A percentile compares a stretch with the other conserved stretches of the same genome.
Conservation (phyloP, 2,113 vertebrate genomes). For the Ciconia maguari region DNA sequence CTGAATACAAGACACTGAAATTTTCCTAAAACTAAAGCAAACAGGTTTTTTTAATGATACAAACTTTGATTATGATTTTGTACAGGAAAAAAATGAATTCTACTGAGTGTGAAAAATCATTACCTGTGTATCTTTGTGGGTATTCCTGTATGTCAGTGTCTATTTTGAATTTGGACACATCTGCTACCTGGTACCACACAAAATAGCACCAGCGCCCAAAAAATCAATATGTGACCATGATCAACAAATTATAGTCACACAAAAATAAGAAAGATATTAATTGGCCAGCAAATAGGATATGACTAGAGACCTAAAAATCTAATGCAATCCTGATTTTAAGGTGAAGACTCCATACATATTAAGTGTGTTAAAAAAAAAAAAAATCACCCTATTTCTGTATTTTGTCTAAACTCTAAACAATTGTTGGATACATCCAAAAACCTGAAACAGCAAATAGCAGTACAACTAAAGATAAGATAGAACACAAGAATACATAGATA, state of each 20-base stretch:
- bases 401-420: not conserved
- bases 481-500: not conserved
- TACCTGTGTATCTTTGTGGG: not conserved
- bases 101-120: not conserved
- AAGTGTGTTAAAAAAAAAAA: no score
- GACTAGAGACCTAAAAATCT: not conserved
- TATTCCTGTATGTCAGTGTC: not conserved
- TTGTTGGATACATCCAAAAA: not conserved
- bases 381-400: not conserved
- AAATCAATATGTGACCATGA: not conserved
- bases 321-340: not conserved
- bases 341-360: not conserved
- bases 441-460: not conserved
- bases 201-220: not conserved
- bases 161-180: not conserved
- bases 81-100: not conserved
- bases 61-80: not conserved
- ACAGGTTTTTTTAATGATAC: not conserved
- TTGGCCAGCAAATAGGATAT: not conserved
- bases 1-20: not conserved
- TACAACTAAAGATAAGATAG: not conserved
- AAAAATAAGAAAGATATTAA: not conserved
- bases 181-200: not conserved
- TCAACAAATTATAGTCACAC: not conserved
- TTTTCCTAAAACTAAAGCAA: not conserved